phyloP scores from a whole-genome alignment of 2,888 invertebrate species.

The Heteromurus nitidus region DNA sequence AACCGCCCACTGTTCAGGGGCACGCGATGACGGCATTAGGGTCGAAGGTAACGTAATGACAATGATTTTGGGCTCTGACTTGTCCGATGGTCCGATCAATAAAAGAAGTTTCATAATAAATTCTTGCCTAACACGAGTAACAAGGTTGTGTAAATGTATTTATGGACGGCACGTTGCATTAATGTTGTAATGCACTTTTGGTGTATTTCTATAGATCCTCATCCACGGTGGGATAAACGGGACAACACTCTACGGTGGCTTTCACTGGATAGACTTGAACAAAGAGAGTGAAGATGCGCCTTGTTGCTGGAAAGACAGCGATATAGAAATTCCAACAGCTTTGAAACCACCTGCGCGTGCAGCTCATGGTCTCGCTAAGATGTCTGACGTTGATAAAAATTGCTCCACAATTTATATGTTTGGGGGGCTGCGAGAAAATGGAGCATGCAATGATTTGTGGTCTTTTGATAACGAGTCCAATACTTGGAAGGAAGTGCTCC shows the following conservation, averaged over 20 bases:
- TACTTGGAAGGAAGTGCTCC: conserved; percentile 53
- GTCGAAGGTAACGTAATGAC: conserved; percentile 59
- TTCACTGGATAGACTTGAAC: conserved; percentile 61
- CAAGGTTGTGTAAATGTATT: background rate
- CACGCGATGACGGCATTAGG: conserved; percentile 65
- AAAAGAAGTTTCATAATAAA: too few species aligned
- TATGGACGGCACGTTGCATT: background rate
- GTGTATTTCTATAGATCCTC: conserved; percentile 46
- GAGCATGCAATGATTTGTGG: conserved; percentile 67
- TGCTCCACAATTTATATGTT: conserved; percentile 61
- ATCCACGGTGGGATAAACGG: conserved; percentile 67
- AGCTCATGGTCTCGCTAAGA: conserved; percentile 63
- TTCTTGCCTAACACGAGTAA: background rate
- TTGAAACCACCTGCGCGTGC: conserved; percentile 60
- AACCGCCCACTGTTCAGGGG: conserved; percentile 64
- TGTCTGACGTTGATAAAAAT: conserved; percentile 18
- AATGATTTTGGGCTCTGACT: too few species aligned
- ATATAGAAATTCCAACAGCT: background rate
- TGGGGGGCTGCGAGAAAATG: conserved; percentile 66
- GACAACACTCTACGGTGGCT: conserved; percentile 56
- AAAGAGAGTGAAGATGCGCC: conserved; percentile 25
- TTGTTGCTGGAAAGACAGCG: conserved; percentile 45
- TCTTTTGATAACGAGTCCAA: conserved; percentile 55
- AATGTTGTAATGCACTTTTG: background rate
- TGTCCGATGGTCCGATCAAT: too few species aligned